phyloP scores from a whole-genome alignment of 2,113 vertebrate species.

The Charadrius vociferus region DNA sequence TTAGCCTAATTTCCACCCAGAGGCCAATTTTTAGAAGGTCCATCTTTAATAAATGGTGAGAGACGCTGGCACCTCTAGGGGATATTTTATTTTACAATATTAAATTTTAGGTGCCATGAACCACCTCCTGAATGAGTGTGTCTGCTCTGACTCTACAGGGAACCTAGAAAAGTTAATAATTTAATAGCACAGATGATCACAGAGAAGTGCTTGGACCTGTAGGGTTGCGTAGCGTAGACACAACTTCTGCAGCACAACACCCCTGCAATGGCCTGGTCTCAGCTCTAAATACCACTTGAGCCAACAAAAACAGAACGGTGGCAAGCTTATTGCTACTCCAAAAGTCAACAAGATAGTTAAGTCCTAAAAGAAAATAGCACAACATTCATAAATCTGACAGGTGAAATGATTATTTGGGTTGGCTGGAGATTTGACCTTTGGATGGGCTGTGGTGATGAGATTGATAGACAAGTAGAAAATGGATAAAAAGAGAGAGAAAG shows the following conservation, averaged over 20 bases:
- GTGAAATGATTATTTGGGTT: not conserved
- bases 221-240: not conserved
- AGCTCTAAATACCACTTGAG: not conserved
- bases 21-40: not conserved
- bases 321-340: not conserved
- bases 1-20: not conserved
- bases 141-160: not conserved
- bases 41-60: not conserved
- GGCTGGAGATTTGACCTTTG: not conserved
- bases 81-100: not conserved
- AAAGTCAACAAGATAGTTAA: not conserved
- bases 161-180: not conserved
- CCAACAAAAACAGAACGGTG: not conserved
- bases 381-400: not conserved
- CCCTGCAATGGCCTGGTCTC: rapidly evolving
- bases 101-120: not conserved
- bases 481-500: not conserved
- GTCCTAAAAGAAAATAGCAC: not conserved
- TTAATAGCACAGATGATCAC: not conserved
- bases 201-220: not conserved
- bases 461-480: not conserved
- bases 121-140: not conserved
- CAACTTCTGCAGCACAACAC: not conserved
- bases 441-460: not conserved
- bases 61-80: not conserved